phyloP scores from a whole-genome alignment of 2,797 vertebrate species.

The Erithacus rubecula region DNA sequence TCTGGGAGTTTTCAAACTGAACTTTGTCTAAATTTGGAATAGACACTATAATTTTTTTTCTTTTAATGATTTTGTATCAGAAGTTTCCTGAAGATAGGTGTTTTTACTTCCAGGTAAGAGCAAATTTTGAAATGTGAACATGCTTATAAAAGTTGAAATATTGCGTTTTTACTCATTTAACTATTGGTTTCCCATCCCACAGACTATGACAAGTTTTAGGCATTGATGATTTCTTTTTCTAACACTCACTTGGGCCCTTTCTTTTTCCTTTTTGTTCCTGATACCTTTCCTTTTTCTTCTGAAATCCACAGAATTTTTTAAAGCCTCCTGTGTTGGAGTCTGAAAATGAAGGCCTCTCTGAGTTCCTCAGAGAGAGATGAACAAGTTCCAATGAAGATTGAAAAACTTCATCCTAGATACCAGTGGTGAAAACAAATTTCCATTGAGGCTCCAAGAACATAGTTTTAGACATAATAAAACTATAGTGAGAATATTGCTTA shows the following conservation, averaged over 20 bases:
- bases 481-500: too few relatives aligned
- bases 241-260: neutral
- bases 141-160: neutral
- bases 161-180: neutral
- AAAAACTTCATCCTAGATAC: too few relatives aligned
- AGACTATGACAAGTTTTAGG: neutral
- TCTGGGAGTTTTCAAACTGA: neutral
- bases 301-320: neutral
- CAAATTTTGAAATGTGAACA: neutral
- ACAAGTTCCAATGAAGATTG: too few relatives aligned
- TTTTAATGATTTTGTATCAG: neutral
- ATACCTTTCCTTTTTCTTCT: neutral
- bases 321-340: neutral
- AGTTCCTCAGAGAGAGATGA: too few relatives aligned
- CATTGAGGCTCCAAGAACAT: too few relatives aligned
- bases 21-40: neutral
- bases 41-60: too few relatives aligned
- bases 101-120: neutral
- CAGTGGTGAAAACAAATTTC: too few relatives aligned
- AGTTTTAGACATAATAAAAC: too few relatives aligned
- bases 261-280: neutral
- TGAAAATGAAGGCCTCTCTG: too few relatives aligned
- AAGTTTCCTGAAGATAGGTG: neutral
- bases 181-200: neutral
- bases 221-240: neutral